These are phyloP conservation scores for Rotaria socialis DNA, from an alignment of 2,888 invertebrate genomes.

Conservation along the genomic window DNA sequence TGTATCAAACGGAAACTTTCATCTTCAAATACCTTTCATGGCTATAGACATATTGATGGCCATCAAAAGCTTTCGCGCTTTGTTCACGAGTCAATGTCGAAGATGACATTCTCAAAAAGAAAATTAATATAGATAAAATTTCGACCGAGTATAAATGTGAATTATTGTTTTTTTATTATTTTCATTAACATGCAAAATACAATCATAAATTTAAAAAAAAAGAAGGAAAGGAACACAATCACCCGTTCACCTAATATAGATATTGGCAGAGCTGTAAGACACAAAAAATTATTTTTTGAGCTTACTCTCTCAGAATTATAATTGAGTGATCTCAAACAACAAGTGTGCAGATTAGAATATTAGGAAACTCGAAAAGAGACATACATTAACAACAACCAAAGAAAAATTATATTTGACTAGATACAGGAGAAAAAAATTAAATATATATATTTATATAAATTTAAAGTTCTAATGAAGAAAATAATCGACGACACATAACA, in stretches of 20 bases:
- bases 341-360: neutral
- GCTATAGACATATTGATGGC: constrained; percentile 76
- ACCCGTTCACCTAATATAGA: neutral
- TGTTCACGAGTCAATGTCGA: neutral
- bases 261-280: neutral
- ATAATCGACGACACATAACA: constrained; percentile 36
- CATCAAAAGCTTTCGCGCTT: constrained; percentile 59
- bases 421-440: neutral
- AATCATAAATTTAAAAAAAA: constrained; percentile 10
- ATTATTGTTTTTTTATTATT: neutral
- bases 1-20: neutral
- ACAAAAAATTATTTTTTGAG: neutral
- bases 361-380: neutral
- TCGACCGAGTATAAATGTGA: neutral
- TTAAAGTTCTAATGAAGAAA: constrained; percentile 33
- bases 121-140: neutral
- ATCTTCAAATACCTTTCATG: constrained; percentile 67
- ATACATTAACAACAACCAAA: neutral
- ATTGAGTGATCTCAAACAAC: neutral
- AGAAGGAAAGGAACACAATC: neutral
- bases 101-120: neutral
- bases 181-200: constrained; percentile 22
- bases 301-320: neutral
- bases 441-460: neutral
- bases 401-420: neutral